Conservation (phyloP, 2,797 vertebrate species). For the Pseudopleuronectes americanus region DNA sequence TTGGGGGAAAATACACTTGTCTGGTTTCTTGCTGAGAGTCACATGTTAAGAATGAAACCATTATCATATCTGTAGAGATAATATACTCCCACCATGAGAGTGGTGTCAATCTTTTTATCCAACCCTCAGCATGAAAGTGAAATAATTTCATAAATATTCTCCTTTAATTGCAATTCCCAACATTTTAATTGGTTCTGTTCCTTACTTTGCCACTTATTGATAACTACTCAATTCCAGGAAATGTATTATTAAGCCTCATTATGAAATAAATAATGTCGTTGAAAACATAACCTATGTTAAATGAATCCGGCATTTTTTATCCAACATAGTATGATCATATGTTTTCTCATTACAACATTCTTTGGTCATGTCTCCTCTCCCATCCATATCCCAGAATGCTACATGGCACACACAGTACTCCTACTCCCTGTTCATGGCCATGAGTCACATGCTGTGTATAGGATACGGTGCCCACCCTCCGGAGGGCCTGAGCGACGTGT, state of each 20-base stretch:
- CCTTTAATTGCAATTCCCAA: not conserved
- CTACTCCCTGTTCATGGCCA: conserved; percentile 94
- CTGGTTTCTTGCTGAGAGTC: not conserved
- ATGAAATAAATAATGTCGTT: not conserved
- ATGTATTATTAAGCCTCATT: too few species aligned
- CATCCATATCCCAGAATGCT: conserved; percentile 83
- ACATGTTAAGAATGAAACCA: too few species aligned
- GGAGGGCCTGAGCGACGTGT: conserved; percentile 88
- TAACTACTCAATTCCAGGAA: too few species aligned
- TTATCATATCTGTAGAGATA: too few species aligned
- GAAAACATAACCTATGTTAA: not conserved
- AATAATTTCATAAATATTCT: not conserved
- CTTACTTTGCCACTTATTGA: too few species aligned
- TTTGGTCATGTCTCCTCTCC: not conserved
- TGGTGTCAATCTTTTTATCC: too few species aligned
- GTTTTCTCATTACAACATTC: not conserved
- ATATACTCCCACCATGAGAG: too few species aligned
- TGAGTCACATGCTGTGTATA: conserved; percentile 98
- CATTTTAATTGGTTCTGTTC: not conserved
- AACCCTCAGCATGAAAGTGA: not conserved
- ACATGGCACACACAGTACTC: conserved; percentile 97
- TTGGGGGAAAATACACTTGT: not conserved
- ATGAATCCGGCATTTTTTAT: not conserved
- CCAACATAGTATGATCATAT: not conserved
- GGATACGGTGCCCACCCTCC: conserved; percentile 94